Evolutionary conservation across 2,797 vertebrate species (phyloP).

Genomic region (Melanotaenia parkinsoni): DNA sequence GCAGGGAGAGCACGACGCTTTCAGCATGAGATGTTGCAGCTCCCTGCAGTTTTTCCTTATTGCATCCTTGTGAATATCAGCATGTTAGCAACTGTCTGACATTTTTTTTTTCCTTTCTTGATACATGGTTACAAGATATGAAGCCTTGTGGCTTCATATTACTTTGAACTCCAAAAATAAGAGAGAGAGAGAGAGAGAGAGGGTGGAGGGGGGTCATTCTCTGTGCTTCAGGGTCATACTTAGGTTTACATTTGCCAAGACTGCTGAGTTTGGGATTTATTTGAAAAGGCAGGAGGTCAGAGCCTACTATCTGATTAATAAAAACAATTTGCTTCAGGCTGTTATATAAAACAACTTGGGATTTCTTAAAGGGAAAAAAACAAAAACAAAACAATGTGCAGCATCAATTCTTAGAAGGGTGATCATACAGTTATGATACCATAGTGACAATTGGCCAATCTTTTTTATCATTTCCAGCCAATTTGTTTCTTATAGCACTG

Average conservation of each 20-base stretch:
- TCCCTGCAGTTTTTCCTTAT: slow-evolving; percentile 61
- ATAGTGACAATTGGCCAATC: neutral
- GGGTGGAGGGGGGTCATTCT: slow-evolving; percentile 10
- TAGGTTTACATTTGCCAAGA: slow-evolving; percentile 40
- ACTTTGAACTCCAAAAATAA: slow-evolving; percentile 60
- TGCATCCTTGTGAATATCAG: slow-evolving; percentile 69
- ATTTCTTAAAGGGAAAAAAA: no score
- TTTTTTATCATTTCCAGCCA: neutral
- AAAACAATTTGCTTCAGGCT: slow-evolving; percentile 54
- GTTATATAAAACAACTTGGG: slow-evolving; percentile 20
- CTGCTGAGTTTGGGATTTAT: slow-evolving; percentile 47
- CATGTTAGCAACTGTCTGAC: slow-evolving; percentile 65
- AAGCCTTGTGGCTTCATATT: slow-evolving; percentile 61
- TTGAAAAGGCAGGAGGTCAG: slow-evolving; percentile 44
- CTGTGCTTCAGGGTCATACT: slow-evolving; percentile 37
- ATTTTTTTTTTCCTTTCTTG: slow-evolving; percentile 29
- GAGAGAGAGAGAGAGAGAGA: slow-evolving; percentile 18
- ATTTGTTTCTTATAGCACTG: no score
- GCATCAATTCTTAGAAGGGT: slow-evolving; percentile 1
- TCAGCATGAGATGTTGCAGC: slow-evolving; percentile 63
- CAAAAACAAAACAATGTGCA: slow-evolving; percentile 1
- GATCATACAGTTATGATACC: slow-evolving; percentile 21
- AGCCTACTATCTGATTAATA: slow-evolving; percentile 59
- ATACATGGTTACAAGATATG: slow-evolving; percentile 63
- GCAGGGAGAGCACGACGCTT: slow-evolving; percentile 47